Evolutionary conservation across 2,888 invertebrate genomes (phyloP).

Genomic region (Dicyrtomina minuta): DNA sequence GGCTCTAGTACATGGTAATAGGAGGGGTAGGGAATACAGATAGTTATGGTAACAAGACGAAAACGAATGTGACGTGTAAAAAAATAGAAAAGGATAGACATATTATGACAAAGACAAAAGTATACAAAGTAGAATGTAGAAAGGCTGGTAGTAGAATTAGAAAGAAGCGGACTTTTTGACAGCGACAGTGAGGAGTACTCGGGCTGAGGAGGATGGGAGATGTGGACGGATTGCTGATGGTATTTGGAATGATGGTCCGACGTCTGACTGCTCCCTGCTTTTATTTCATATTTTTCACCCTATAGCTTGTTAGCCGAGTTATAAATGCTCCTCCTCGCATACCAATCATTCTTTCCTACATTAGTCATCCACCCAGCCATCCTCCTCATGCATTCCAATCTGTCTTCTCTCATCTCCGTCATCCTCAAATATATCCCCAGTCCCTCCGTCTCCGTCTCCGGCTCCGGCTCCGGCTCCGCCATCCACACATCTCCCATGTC

Average conservation of each 20-base stretch:
- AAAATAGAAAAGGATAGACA: too few species aligned
- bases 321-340: slow-evolving; percentile 48
- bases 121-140: neutral
- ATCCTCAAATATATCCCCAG: slow-evolving; percentile 5
- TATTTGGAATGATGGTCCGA: neutral
- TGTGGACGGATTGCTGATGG: neutral
- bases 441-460: slow-evolving; percentile 22
- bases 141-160: neutral
- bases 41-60: too few species aligned
- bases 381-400: slow-evolving; percentile 42
- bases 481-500: neutral
- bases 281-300: slow-evolving; percentile 14
- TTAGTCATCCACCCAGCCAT: slow-evolving; percentile 48
- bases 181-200: too few species aligned
- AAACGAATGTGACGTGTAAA: neutral
- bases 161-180: neutral
- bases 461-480: too few species aligned
- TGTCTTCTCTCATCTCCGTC: slow-evolving; percentile 36
- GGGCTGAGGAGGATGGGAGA: too few species aligned
- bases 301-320: slow-evolving; percentile 42
- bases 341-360: slow-evolving; percentile 51
- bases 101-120: too few species aligned
- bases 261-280: neutral
- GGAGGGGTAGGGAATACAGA: too few species aligned
- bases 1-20: too few species aligned